Evolutionary conservation across 1,140 invertebrate species (phyloP).

Genomic region (Drosophila nannoptera): DNA sequence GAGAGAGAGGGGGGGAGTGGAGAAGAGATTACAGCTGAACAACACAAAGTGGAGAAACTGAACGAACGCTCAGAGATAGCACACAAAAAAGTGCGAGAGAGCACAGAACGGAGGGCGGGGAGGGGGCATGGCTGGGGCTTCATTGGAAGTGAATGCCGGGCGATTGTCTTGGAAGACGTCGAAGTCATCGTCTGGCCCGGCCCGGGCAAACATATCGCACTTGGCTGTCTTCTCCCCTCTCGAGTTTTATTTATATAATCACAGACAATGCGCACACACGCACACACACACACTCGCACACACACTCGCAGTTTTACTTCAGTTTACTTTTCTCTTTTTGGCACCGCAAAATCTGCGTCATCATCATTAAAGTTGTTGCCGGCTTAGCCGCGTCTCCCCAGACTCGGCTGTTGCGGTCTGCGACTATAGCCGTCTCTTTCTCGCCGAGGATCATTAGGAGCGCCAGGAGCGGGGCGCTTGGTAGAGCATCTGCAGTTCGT

Average conservation of each 20-base stretch:
- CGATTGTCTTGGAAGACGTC: constrained; percentile 49
- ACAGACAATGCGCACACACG: constrained; percentile 30
- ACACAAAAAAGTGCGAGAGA: constrained; percentile 9
- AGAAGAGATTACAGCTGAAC: constrained; percentile 69
- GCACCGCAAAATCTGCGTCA: constrained; percentile 56
- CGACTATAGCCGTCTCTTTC: too few species aligned
- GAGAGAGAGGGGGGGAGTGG: not conserved
- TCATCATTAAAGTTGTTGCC: constrained; percentile 64
- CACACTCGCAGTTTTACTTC: constrained; percentile 3
- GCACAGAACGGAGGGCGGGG: constrained; percentile 9
- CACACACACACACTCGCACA: not conserved
- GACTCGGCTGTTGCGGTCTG: too few species aligned
- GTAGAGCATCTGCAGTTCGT: too few species aligned
- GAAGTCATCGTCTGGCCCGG: constrained; percentile 38
- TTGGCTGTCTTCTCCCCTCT: constrained; percentile 1
- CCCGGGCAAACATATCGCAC: constrained; percentile 60
- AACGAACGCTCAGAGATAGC: constrained; percentile 21
- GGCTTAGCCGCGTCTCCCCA: constrained; percentile 39
- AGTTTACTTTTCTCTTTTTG: constrained; percentile 47
- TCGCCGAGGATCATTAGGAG: too few species aligned
- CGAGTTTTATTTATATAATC: constrained; percentile 45
- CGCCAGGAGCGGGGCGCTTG: too few species aligned
- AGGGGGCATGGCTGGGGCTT: not conserved
- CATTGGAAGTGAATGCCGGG: constrained; percentile 29
- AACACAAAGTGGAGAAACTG: constrained; percentile 45